Conservation (phyloP, 2,113 vertebrate genomes). For the Sinosuthora webbiana region DNA sequence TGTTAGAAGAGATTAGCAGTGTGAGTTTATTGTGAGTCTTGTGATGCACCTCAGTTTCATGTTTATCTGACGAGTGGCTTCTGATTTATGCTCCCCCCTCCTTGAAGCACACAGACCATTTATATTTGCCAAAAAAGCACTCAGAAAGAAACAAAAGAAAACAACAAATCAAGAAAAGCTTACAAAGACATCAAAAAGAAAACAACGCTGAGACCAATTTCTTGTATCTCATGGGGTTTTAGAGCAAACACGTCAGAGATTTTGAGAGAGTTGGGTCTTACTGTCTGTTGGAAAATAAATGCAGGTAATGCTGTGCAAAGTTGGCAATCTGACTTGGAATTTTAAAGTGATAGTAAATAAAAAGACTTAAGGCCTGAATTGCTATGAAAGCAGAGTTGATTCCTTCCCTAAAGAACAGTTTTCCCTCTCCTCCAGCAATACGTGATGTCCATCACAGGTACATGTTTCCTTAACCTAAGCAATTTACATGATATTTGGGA, state of each 20-base stretch:
- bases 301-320: background rate
- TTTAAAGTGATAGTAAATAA: background rate
- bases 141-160: background rate
- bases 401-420: background rate
- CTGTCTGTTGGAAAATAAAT: background rate
- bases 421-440: background rate
- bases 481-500: background rate
- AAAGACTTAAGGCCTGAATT: background rate
- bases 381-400: background rate
- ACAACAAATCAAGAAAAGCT: background rate
- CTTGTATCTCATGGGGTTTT: background rate
- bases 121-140: background rate
- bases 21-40: conserved; percentile 49
- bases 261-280: background rate
- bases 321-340: background rate
- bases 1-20: conserved; percentile 59
- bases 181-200: background rate
- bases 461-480: background rate
- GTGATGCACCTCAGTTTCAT: background rate
- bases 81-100: background rate
- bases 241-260: background rate
- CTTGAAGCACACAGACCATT: background rate
- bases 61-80: background rate
- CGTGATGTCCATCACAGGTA: background rate
- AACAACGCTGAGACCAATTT: background rate